Evolutionary conservation across 2,888 invertebrate species (phyloP).

Genomic region (Ophioninae sp.): DNA sequence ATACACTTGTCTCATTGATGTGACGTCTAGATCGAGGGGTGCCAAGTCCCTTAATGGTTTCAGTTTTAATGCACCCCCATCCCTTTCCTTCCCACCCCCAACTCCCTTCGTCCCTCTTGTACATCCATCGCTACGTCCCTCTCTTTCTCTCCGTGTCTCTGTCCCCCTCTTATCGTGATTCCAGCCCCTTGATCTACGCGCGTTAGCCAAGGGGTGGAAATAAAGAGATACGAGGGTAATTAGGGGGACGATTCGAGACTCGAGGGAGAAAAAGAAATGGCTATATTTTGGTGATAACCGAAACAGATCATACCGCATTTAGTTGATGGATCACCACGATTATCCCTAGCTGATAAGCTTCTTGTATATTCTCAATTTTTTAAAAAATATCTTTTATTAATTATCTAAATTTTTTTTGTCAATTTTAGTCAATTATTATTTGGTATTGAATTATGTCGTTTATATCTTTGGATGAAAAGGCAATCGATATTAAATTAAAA

Average conservation of each 20-base stretch:
- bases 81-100: not conserved
- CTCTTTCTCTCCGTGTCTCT: slow-evolving; percentile 22
- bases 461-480: too few species aligned
- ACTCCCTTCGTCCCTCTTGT: not conserved
- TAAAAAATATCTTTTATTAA: not conserved
- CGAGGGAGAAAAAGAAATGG: slow-evolving; percentile 4
- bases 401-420: too few species aligned
- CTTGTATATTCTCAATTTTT: not conserved
- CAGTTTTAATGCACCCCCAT: slow-evolving; percentile 64
- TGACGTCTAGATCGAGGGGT: slow-evolving; percentile 60
- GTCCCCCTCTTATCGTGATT: slow-evolving; percentile 46
- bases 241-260: slow-evolving; percentile 7
- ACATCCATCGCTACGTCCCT: slow-evolving; percentile 13
- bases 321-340: not conserved
- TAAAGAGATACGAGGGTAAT: slow-evolving; percentile 40
- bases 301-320: slow-evolving; percentile 38
- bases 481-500: too few species aligned
- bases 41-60: slow-evolving; percentile 67
- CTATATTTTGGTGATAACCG: slow-evolving; percentile 19
- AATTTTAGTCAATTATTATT: too few species aligned
- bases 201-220: slow-evolving; percentile 27
- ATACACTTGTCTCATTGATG: slow-evolving; percentile 40
- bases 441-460: too few species aligned
- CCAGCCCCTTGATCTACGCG: slow-evolving; percentile 20
- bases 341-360: slow-evolving; percentile 22